Conservation (phyloP, 92 coral and sea anemone genomes). For the Bergia sp. region DNA sequence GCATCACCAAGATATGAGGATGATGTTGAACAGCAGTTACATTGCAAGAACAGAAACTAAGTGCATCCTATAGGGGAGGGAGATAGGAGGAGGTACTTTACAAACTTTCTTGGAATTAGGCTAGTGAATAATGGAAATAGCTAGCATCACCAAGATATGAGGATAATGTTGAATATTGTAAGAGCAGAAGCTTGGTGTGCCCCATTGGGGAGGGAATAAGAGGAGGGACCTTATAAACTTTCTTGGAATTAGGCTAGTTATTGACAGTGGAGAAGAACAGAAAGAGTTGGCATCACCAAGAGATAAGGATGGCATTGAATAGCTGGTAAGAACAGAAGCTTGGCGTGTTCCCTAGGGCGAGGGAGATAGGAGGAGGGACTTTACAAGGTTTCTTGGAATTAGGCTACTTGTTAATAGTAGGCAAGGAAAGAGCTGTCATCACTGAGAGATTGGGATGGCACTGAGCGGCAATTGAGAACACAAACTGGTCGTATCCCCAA, state of each 20-base stretch:
- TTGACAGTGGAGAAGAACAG: not conserved
- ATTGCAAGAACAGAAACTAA: not conserved
- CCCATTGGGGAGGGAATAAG: not conserved
- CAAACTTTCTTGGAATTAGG: not conserved
- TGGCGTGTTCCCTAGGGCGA: too few species aligned
- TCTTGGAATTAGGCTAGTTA: not conserved
- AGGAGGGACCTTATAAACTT: slow-evolving; percentile 36
- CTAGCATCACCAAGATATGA: slow-evolving; percentile 58
- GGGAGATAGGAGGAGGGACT: too few species aligned
- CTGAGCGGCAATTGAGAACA: not conserved
- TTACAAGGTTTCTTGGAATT: too few species aligned
- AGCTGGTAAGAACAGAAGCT: too few species aligned
- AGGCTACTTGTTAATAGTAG: too few species aligned
- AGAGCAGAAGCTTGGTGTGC: not conserved
- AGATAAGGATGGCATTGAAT: slow-evolving; percentile 31
- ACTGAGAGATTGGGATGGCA: slow-evolving; percentile 41
- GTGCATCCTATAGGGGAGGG: not conserved
- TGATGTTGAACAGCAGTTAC: slow-evolving; percentile 1
- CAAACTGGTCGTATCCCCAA: too few species aligned
- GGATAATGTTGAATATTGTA: slow-evolving; percentile 35
- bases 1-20: slow-evolving; percentile 58
- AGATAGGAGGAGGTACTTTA: slow-evolving; percentile 35
- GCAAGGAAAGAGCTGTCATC: slow-evolving; percentile 1
- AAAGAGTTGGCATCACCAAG: slow-evolving; percentile 31
- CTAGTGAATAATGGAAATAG: slow-evolving; percentile 1